phyloP scores from a whole-genome alignment of 2,888 invertebrate species.

The Idaea straminata region DNA sequence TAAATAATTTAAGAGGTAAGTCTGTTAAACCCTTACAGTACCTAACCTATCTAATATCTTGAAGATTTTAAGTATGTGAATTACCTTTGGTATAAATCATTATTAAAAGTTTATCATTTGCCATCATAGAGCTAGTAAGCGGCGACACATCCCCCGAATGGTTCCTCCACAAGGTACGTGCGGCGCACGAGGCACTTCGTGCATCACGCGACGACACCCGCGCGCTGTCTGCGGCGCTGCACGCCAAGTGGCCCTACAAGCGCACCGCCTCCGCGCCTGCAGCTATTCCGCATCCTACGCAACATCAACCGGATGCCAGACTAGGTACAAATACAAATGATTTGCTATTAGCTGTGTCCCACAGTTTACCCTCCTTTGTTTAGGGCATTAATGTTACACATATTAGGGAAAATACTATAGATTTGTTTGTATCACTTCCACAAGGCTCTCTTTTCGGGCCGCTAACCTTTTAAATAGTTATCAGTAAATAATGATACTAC shows the following conservation, averaged over 20 bases:
- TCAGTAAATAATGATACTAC: background rate
- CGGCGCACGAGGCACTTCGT: conserved; percentile 93
- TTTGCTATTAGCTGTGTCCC: no score
- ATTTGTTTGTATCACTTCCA: background rate
- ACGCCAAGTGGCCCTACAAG: conserved; percentile 97
- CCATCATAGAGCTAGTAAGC: conserved; percentile 87
- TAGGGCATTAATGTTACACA: no score
- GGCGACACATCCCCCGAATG: conserved; percentile 92
- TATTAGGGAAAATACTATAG: background rate
- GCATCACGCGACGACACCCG: conserved; percentile 77
- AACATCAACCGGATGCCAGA: conserved; percentile 80
- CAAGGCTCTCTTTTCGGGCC: background rate
- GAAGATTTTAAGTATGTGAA: background rate
- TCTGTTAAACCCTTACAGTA: background rate
- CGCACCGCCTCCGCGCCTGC: conserved; percentile 96
- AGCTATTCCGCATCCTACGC: conserved; percentile 85
- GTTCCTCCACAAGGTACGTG: conserved; percentile 90
- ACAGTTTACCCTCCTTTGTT: no score
- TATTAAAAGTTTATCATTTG: no score
- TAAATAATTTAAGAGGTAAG: conserved; percentile 89
- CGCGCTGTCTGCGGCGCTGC: conserved; percentile 92
- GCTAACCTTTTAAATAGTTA: background rate
- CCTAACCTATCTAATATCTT: background rate
- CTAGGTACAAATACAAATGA: conserved; percentile 32
- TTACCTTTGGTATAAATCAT: no score